Percentiles rank a stretch among this genome's conserved stretches.
Evolutionary conservation across 2,113 vertebrate species (phyloP).

Genomic region (Puffinus mauretanicus): DNA sequence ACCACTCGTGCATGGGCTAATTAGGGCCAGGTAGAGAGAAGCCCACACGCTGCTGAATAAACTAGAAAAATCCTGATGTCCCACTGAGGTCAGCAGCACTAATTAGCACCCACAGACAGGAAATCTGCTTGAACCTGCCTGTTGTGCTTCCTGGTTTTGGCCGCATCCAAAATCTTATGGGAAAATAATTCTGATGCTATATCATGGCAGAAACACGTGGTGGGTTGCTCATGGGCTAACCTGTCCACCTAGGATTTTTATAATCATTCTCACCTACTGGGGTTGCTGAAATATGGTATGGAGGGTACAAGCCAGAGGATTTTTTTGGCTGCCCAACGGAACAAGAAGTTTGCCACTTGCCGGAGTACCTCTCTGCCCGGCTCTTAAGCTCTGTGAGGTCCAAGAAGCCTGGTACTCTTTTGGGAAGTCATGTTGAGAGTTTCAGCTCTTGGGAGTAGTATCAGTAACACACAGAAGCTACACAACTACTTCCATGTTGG

Average conservation of each 20-base stretch:
- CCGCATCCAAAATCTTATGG: neutral
- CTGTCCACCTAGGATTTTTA: neutral
- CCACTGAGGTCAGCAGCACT: neutral
- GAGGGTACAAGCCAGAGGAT: neutral
- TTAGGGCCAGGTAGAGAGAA: neutral
- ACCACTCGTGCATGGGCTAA: neutral
- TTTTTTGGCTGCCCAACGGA: neutral
- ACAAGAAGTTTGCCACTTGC: neutral
- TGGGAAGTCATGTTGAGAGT: neutral
- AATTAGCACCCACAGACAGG: neutral
- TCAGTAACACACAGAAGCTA: neutral
- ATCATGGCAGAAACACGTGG: neutral
- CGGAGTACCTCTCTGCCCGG: neutral
- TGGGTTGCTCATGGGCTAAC: neutral
- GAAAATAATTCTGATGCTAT: neutral
- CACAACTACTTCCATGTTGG: accelerated
- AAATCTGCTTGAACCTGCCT: neutral
- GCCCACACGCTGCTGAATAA: neutral
- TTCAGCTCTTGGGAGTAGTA: neutral
- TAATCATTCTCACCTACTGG: neutral
- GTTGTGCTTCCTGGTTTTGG: neutral
- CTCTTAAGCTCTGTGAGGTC: neutral
- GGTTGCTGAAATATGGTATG: neutral
- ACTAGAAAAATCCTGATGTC: neutral
- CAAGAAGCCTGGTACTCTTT: neutral